Base-by-base conservation (phyloP, 2,113 vertebrate species). In the Choloepus hoffmanni region DNA sequence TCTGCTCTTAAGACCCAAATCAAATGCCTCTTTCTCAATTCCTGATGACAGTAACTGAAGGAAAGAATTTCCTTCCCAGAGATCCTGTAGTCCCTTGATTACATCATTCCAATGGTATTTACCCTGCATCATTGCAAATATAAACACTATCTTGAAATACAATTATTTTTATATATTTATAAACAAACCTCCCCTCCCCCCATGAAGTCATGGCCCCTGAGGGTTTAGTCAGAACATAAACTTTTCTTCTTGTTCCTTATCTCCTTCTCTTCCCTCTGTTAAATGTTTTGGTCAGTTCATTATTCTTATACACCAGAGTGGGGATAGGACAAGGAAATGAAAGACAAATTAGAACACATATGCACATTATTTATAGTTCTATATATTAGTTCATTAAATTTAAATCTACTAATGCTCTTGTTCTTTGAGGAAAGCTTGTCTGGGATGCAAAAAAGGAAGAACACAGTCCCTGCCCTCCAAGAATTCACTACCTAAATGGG, bases 241-340 rank as follows among this genome's bases (percentile, higher is more conserved):
- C 62, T 87, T 87, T 74, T 72, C 78, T 87, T 90, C 48, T 90
- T 78, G 48, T 18, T 95, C 14, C 30, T 63, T 87, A 50, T 84
- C 55, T 21, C 43, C 11, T 72, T 73, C 48, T 82, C 43, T 73
- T 68, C 45, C 68, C 65, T 81, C 76, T 78, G 50, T 33, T 30
- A 19, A 60, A 48, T 60, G 36, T 85, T 87, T 94, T 77, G 58
- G 79, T 36, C 58, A 82, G 70, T 72, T 72, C 45, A 55, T 89
- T 84, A 89, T 68, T 81, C 33, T 68, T 33, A 67, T n/a, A 78
- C 2, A 74, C 28, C 65, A 94, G 16, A 67, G 58, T 79, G 24
- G 68, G 36, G 8, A 18, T 13, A 92, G 65, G 53, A 7, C 28
- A 86, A 67, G 19, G n/a, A 85, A 86, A 96, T 23, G 30, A 26